Conservation (phyloP, 2,797 vertebrate species). For the Coracias cyanogaster region DNA sequence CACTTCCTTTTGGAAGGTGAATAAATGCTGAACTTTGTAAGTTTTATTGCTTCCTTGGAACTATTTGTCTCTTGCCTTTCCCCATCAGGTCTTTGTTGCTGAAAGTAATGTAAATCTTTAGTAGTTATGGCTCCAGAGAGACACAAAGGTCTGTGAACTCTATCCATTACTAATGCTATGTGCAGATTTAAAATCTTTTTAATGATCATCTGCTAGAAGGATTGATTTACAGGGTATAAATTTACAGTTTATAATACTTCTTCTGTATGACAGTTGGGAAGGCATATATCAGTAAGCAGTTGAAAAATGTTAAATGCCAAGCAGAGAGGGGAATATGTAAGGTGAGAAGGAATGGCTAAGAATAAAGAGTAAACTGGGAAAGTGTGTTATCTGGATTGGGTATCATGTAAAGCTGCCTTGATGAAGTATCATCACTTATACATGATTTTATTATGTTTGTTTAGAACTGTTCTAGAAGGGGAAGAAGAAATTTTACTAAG, state of each 20-base stretch:
- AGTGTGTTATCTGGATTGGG: not conserved
- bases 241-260: not conserved
- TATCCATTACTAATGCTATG: not conserved
- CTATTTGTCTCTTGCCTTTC: slow-evolving; percentile 2
- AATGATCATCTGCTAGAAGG: not conserved
- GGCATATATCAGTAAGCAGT: not conserved
- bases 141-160: not conserved
- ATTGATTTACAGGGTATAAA: not conserved
- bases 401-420: not conserved
- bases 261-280: not conserved
- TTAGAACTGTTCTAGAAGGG: not conserved
- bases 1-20: not conserved
- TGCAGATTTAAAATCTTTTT: not conserved
- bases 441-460: not conserved
- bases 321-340: not conserved
- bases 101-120: not conserved
- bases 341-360: not conserved
- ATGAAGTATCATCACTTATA: not conserved
- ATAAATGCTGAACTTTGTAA: not conserved
- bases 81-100: not conserved
- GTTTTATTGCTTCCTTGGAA: not conserved
- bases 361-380: not conserved
- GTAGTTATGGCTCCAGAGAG: not conserved
- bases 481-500: not conserved
- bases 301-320: not conserved